Evolutionary conservation across 2,797 vertebrate genomes (phyloP).

Genomic region (Brotula barbata): DNA sequence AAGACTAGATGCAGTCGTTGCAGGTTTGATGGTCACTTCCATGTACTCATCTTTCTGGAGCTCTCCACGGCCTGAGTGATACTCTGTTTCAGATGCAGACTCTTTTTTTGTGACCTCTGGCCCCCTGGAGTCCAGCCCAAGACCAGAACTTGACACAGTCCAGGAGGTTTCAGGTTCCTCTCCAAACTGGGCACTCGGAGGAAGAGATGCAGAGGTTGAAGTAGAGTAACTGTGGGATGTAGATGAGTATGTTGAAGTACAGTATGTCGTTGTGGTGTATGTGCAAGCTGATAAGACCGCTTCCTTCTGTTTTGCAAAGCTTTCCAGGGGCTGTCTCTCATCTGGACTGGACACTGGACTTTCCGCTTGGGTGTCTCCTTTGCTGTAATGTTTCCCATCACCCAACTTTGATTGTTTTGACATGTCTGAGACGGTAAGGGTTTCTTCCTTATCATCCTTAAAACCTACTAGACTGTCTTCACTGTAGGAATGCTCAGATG

Average conservation of each 20-base stretch:
- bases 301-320: slow-evolving; percentile 62
- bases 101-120: slow-evolving; percentile 75
- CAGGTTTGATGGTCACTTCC: slow-evolving; percentile 84
- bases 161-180: slow-evolving; percentile 64
- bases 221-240: slow-evolving; percentile 73
- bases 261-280: slow-evolving; percentile 67
- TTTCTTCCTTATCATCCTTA: slow-evolving; percentile 52
- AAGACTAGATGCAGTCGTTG: slow-evolving; percentile 72
- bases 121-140: slow-evolving; percentile 59
- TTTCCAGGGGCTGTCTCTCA: slow-evolving; percentile 29
- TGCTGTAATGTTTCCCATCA: slow-evolving; percentile 53
- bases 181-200: slow-evolving; percentile 65
- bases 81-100: slow-evolving; percentile 64
- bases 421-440: slow-evolving; percentile 33
- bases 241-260: slow-evolving; percentile 65
- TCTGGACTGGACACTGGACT: slow-evolving; percentile 21
- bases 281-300: slow-evolving; percentile 71
- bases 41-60: slow-evolving; percentile 87
- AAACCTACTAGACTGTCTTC: slow-evolving; percentile 36
- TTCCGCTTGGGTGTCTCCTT: slow-evolving; percentile 53
- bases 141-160: slow-evolving; percentile 48
- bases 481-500: slow-evolving; percentile 49
- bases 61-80: slow-evolving; percentile 72
- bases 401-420: slow-evolving; percentile 38
- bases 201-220: slow-evolving; percentile 74